Evolutionary conservation across 2,888 invertebrate species (phyloP), one percentile per base, ranked within the genome.

Genomic region (Orchesellides sinensis): DNA sequence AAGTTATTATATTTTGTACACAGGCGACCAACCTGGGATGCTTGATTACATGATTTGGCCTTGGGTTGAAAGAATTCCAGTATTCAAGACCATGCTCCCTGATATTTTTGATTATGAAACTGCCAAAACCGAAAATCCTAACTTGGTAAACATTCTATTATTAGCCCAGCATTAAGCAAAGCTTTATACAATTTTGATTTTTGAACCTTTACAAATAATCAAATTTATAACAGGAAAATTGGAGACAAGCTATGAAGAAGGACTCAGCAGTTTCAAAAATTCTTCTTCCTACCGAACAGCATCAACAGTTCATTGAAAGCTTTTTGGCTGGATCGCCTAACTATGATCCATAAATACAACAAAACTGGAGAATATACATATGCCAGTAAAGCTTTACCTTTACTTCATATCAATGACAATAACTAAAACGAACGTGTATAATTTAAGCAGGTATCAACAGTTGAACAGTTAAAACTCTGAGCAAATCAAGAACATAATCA

Each of bases 11-110:
- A n/a, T n/a, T n/a, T n/a, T n/a, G n/a, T n/a, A n/a, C n/a, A 40
- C 80, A 89, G 95, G 95, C 0, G 91, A 91, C 72, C 92, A 92
- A 74, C 95, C 96, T 0, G 95, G 95, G 56, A 93, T 95, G 92
- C 90, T 96, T 72, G 96, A 96, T 89, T 94, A 94, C 87, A 95
- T 96, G 92, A 93, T 96, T 86, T 96, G 96, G 95, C 96, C 96
- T 2, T 96, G 95, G 94, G 92, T 95, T 88, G 96, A 96, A 89
- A 91, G 94, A 88, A 89, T 93, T 0, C 91, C 92, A 84, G 89
- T 94, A 47, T 90, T 95, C 0, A 91, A 92, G 88, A 10, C 19
- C 21, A 81, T 74, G 21, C 8, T 81, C 12, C 85, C 87, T 21
- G 82, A 73, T 25, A 35, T 83, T 6, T 86, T 83, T 45, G 86